These are phyloP conservation scores for Pristionchus exspectatus DNA, from an alignment of 2,888 invertebrate species.

Conservation along the genomic window DNA sequence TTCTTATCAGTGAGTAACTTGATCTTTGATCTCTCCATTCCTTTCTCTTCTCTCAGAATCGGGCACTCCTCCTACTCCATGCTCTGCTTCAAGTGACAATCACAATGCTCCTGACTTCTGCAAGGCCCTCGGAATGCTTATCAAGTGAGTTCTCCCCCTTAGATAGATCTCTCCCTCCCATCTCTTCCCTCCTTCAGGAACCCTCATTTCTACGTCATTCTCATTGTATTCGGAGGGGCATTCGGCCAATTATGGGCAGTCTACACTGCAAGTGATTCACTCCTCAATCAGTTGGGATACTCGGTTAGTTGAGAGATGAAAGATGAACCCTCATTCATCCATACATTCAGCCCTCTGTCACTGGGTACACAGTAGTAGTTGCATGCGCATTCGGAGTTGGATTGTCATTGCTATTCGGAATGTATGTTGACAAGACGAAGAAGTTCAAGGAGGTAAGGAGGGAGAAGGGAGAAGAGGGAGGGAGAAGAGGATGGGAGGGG, in stretches of 20 bases:
- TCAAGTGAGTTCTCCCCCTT: background rate
- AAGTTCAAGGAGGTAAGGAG: constrained; percentile 68
- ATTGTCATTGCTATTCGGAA: constrained; percentile 69
- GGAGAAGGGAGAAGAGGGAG: background rate
- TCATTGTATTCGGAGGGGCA: constrained; percentile 71
- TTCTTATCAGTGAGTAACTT: constrained; percentile 34
- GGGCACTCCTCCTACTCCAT: constrained; percentile 73
- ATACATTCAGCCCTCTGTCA: constrained; percentile 56
- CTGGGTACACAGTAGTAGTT: constrained; percentile 56
- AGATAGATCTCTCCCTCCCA: background rate
- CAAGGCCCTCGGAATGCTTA: constrained; percentile 56
- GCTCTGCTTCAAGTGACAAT: constrained; percentile 72
- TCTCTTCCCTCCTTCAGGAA: background rate
- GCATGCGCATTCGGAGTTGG: constrained; percentile 67
- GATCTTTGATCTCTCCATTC: background rate
- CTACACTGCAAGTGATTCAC: constrained; percentile 62
- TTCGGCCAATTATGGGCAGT: constrained; percentile 70
- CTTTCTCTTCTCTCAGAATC: constrained; percentile 59
- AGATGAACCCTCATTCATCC: no score
- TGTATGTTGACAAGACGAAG: constrained; percentile 72
- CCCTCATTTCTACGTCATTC: constrained; percentile 69
- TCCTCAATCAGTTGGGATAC: constrained; percentile 60
- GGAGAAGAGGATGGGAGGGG: background rate
- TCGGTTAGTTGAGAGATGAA: constrained; percentile 40
- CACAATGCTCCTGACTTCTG: constrained; percentile 57